Percentiles rank a stretch among this genome's conserved stretches.
Conservation (phyloP, 1,140 invertebrate species). For the Drosophila willistoni region DNA sequence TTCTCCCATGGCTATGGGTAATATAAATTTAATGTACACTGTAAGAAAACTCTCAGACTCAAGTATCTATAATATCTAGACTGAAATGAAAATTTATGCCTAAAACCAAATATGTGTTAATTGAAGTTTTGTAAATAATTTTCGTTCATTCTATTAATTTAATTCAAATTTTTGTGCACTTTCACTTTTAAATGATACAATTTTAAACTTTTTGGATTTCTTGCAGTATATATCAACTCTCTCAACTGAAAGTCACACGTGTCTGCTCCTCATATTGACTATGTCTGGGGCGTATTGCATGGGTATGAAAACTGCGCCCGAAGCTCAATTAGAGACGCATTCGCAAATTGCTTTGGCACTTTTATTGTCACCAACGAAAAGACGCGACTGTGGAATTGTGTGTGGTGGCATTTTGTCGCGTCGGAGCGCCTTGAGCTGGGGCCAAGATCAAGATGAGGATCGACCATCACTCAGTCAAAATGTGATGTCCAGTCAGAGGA, state of each 20-base stretch:
- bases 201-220: background rate
- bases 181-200: background rate
- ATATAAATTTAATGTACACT: conserved; percentile 33
- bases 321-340: conserved; percentile 75
- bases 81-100: no score
- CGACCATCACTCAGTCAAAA: conserved; percentile 52
- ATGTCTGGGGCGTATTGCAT: conserved; percentile 2
- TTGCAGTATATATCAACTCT: background rate
- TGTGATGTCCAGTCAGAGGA: conserved; percentile 28
- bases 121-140: no score
- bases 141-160: background rate
- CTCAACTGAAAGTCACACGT: conserved; percentile 19
- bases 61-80: no score
- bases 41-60: background rate
- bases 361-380: conserved; percentile 70
- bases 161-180: background rate
- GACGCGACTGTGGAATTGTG: conserved; percentile 47
- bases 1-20: conserved; percentile 55
- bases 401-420: conserved; percentile 75
- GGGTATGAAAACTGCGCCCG: conserved; percentile 16
- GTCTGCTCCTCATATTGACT: conserved; percentile 14
- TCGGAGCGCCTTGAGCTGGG: conserved; percentile 43
- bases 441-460: conserved; percentile 23
- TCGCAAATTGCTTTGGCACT: conserved; percentile 73
- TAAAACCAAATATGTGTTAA: no score